Conservation (phyloP, 2,113 vertebrate genomes). For the Benitochromis conjunctus region DNA sequence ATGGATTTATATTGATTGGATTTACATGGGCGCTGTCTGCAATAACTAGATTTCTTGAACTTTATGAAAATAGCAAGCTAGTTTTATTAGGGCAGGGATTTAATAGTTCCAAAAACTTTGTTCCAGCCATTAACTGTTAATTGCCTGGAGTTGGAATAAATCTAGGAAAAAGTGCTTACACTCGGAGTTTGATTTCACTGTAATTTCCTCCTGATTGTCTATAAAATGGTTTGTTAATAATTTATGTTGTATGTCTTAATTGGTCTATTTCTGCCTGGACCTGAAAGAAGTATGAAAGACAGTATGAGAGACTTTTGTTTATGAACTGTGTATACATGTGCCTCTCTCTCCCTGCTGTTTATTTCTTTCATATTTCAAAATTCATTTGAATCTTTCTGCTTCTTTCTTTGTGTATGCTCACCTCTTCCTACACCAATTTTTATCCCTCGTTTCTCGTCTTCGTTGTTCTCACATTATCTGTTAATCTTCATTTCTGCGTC, state of each 20-base stretch:
- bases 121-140: not conserved
- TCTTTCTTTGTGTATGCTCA: not conserved
- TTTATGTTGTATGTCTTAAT: not conserved
- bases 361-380: not conserved
- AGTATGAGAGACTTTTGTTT: conserved; percentile 19
- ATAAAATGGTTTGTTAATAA: not conserved
- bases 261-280: not conserved
- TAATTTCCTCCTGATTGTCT: not conserved
- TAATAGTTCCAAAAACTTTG: not conserved
- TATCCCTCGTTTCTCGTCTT: not conserved
- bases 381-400: not conserved
- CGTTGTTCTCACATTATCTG: not conserved
- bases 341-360: conserved; percentile 11
- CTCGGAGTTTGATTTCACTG: not conserved
- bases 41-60: not conserved
- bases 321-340: conserved; percentile 38
- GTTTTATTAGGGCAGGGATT: not conserved
- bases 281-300: conserved; percentile 26
- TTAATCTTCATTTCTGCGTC: not conserved
- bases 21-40: not conserved
- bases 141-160: not conserved
- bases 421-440: not conserved
- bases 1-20: not conserved
- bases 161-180: not conserved
- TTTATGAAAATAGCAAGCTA: not conserved